Percentiles rank a stretch among this genome's conserved stretches.
Conservation (phyloP, 2,888 invertebrate genomes). For the Drosophila subsilvestris region DNA sequence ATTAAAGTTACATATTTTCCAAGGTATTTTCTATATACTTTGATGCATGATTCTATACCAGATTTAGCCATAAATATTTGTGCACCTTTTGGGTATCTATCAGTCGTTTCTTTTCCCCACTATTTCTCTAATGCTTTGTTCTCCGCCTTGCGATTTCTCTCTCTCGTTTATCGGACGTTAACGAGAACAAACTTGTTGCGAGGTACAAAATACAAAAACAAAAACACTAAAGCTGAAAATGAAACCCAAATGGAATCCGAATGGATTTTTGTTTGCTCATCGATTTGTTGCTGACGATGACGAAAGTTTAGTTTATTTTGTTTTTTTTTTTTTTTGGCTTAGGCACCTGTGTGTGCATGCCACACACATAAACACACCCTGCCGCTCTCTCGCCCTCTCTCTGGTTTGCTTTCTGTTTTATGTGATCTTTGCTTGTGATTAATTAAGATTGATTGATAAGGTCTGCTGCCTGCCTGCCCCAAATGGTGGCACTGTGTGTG, state of each 20-base stretch:
- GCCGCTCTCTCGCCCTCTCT: background rate
- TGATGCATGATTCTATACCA: background rate
- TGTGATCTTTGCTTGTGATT: conserved; percentile 82
- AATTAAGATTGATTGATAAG: conserved; percentile 84
- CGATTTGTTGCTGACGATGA: conserved; percentile 68
- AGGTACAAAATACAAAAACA: background rate
- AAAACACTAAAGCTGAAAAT: conserved; percentile 12
- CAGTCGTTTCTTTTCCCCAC: background rate
- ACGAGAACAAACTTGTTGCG: background rate
- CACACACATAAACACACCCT: conserved; percentile 17
- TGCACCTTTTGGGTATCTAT: background rate
- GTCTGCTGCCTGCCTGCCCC: conserved; percentile 30
- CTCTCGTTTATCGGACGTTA: background rate
- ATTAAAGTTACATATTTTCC: too few species aligned
- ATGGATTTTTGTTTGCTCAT: conserved; percentile 49
- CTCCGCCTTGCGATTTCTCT: background rate
- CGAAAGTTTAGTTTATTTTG: conserved; percentile 55
- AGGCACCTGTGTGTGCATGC: conserved; percentile 59
- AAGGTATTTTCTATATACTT: too few species aligned
- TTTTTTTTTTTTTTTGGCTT: conserved; percentile 37
- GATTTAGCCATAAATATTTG: too few species aligned
- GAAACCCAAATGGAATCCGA: background rate
- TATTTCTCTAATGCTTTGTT: background rate
- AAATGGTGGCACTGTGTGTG: conserved; percentile 49
- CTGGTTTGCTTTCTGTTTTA: conserved; percentile 48